Evolutionary conservation across 2,888 invertebrate species (phyloP).

Genomic region (Acleris sparsana): DNA sequence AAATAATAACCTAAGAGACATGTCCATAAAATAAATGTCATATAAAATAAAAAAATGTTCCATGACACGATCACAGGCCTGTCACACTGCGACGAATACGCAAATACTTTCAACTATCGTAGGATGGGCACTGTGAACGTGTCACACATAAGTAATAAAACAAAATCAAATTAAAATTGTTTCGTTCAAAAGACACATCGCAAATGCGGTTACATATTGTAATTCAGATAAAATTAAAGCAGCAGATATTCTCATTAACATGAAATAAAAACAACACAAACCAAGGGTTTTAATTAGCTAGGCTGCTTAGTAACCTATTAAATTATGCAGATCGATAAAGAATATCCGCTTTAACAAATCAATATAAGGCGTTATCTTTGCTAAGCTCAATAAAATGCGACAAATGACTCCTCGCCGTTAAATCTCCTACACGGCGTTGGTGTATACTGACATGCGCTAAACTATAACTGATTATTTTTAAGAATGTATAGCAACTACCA

Average conservation of each 20-base stretch:
- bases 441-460: neutral
- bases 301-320: slow-evolving; percentile 9
- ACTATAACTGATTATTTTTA: neutral
- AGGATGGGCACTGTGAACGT: no score
- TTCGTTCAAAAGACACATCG: neutral
- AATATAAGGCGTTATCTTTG: neutral
- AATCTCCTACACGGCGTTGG: slow-evolving; percentile 1
- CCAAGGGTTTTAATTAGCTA: slow-evolving; percentile 3
- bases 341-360: slow-evolving; percentile 1
- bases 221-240: neutral
- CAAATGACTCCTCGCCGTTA: slow-evolving; percentile 7
- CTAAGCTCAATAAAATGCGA: slow-evolving; percentile 13
- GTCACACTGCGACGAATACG: no score
- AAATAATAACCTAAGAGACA: slow-evolving; percentile 4
- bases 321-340: slow-evolving; percentile 16
- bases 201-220: neutral
- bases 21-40: neutral
- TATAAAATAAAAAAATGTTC: neutral
- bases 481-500: slow-evolving; percentile 9
- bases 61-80: no score
- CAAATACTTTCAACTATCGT: no score
- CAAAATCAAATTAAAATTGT: neutral
- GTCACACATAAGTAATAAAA: neutral
- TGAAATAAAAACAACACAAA: slow-evolving; percentile 4
- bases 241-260: neutral